phyloP scores from a whole-genome alignment of 35 echinoderm and acorn worm species.

The Chiridota heheva region DNA sequence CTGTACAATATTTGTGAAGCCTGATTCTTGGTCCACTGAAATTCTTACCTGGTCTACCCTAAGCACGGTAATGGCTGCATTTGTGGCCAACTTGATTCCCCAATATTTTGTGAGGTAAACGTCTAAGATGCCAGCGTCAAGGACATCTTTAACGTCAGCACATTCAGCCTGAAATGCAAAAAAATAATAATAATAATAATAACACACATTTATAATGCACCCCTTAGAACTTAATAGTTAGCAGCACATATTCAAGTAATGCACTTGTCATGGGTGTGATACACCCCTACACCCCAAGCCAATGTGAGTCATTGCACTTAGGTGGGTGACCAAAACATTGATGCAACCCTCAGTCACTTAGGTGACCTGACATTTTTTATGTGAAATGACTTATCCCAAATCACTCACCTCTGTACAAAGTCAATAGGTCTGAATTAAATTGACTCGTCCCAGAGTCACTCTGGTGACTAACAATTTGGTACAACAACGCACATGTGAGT shows the following conservation, averaged over 20 bases:
- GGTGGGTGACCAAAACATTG: not conserved
- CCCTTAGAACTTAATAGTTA: too few species aligned
- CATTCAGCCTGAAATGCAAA: conserved; percentile 69
- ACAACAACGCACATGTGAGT: too few species aligned
- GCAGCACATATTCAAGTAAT: too few species aligned
- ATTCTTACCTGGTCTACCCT: conserved; percentile 87
- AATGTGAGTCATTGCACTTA: not conserved
- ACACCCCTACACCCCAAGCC: not conserved
- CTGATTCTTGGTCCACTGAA: not conserved
- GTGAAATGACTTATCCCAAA: too few species aligned
- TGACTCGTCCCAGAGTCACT: too few species aligned
- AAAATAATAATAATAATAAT: not conserved
- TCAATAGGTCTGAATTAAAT: too few species aligned
- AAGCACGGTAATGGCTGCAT: conserved; percentile 88
- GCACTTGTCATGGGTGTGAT: too few species aligned
- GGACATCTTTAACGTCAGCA: conserved; percentile 84
- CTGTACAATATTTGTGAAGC: not conserved
- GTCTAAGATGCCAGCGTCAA: conserved; percentile 74
- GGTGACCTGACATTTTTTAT: too few species aligned
- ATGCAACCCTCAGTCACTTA: too few species aligned
- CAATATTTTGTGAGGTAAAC: conserved; percentile 82
- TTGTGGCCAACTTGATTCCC: conserved; percentile 88
- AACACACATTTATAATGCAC: too few species aligned
- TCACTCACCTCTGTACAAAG: too few species aligned
- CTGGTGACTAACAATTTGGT: too few species aligned